A percentile compares a stretch with the other conserved stretches of the same genome.
Conservation (phyloP, 2,797 vertebrate species). For the Hypotaenidia philippensis region DNA sequence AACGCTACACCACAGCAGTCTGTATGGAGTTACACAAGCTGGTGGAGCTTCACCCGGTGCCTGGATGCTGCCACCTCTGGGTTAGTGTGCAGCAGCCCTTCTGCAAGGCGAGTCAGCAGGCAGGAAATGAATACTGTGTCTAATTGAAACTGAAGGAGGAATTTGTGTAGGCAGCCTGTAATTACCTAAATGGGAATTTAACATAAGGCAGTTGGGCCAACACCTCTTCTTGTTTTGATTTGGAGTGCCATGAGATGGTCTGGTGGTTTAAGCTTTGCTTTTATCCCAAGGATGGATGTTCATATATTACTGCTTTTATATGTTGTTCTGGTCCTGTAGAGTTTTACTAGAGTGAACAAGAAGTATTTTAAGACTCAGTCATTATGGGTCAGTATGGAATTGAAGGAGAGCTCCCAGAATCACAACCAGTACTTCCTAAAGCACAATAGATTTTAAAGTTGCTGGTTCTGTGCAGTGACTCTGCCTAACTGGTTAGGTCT, state of each 20-base stretch:
- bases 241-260: neutral
- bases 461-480: neutral
- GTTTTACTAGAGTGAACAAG: neutral
- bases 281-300: neutral
- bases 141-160: slow-evolving; percentile 23
- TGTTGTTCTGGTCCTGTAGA: neutral
- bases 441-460: neutral
- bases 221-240: neutral
- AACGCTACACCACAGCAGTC: fast-evolving
- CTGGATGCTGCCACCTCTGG: neutral
- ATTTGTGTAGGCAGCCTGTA: slow-evolving; percentile 7
- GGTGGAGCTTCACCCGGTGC: neutral
- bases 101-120: neutral
- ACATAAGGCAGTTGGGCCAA: neutral
- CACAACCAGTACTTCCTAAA: neutral
- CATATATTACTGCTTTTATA: fast-evolving
- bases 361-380: neutral
- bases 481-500: neutral
- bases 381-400: neutral
- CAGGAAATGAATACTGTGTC: slow-evolving; percentile 41
- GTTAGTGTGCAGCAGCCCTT: neutral
- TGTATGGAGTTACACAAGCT: neutral
- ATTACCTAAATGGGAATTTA: slow-evolving; percentile 30
- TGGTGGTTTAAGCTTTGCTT: neutral
- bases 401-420: neutral